Percentiles rank a stretch among this genome's conserved stretches.
Conservation (phyloP, 1,140 invertebrate genomes). For the Drosophila nannoptera region DNA sequence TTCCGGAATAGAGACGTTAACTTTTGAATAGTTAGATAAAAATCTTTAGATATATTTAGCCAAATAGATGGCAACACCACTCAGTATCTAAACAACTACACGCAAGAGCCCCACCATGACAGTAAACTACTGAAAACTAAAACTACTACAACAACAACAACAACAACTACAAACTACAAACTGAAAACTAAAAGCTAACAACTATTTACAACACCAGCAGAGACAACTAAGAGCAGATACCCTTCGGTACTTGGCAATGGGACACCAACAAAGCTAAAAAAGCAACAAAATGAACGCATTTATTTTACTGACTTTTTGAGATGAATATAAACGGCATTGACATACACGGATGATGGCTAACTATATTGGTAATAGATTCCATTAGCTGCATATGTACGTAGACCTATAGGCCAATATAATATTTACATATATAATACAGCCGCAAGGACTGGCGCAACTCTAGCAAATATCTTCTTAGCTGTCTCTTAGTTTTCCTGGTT, state of each 20-base stretch:
- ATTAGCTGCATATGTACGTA: background rate
- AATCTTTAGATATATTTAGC: slow-evolving; percentile 49
- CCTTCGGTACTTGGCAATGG: slow-evolving; percentile 34
- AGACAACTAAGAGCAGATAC: slow-evolving; percentile 36
- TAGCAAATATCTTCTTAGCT: no score
- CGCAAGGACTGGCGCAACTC: no score
- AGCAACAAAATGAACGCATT: slow-evolving; percentile 74
- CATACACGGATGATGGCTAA: slow-evolving; percentile 13
- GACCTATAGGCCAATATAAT: no score
- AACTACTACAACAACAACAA: slow-evolving; percentile 24
- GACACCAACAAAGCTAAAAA: slow-evolving; percentile 34
- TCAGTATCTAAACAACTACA: slow-evolving; percentile 29
- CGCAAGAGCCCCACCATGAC: slow-evolving; percentile 39
- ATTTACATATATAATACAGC: no score
- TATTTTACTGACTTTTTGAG: slow-evolving; percentile 75
- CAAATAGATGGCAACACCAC: slow-evolving; percentile 31
- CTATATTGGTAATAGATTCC: slow-evolving; percentile 8
- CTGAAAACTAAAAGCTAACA: slow-evolving; percentile 34
- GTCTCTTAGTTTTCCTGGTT: background rate
- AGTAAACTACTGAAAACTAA: slow-evolving; percentile 28
- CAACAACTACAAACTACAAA: slow-evolving; percentile 27
- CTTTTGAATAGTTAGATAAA: slow-evolving; percentile 46
- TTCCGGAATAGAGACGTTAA: slow-evolving; percentile 21
- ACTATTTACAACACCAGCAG: slow-evolving; percentile 58
- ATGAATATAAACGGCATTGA: slow-evolving; percentile 34